Base-by-base conservation (phyloP, 2,113 vertebrate genomes). In the Oxygymnocypris stewartii region DNA sequence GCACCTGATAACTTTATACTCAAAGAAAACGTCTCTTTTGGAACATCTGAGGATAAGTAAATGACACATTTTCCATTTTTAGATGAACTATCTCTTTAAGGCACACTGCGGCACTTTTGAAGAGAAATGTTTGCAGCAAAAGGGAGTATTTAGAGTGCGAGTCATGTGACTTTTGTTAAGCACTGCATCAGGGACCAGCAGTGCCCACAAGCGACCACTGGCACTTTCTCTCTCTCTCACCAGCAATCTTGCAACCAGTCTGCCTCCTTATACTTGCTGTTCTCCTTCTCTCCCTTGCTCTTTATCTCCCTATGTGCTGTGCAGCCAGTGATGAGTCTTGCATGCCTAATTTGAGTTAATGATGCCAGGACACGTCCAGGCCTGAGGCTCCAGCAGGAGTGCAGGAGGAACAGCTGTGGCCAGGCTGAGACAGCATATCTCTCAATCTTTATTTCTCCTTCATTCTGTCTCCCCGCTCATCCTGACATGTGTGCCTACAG, bases 381-480 rank as follows among this genome's bases (percentile, higher is more conserved):
- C 93, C 91, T 8, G 2, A 88, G 91, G 90, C 90, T 79, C 87
- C 59, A 85, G 89, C 89, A 91, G 82, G 69, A 88, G 90, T 84
- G 88, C 89, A 91, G 82, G 35, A 88, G 90, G 89, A 87, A 91
- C 90, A 90, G 91, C 91, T 89, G 87, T 88, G 86, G 87, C 86
- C 89, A 78, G 87, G 92, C 92, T 92, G 91, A 93, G 89, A 87
- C 89, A 90, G 92, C 93, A 90, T 82, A 93, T 93, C 87, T 90
- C 82, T 91, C 87, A 76, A n/a, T n/a, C n/a, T n/a, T n/a, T 35
- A 13, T 31, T 31, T 8, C 81, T 87, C 82, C 67, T 85, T 74
- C 77, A 23, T 57, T 74, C 67, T 49, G 18, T 80, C 47, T 65
- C 82, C 91, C 88, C 89, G 89, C 86, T 88, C 40, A 20, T 82